phyloP scores from a whole-genome alignment of 2,888 invertebrate genomes.

The Heliconius erato region DNA sequence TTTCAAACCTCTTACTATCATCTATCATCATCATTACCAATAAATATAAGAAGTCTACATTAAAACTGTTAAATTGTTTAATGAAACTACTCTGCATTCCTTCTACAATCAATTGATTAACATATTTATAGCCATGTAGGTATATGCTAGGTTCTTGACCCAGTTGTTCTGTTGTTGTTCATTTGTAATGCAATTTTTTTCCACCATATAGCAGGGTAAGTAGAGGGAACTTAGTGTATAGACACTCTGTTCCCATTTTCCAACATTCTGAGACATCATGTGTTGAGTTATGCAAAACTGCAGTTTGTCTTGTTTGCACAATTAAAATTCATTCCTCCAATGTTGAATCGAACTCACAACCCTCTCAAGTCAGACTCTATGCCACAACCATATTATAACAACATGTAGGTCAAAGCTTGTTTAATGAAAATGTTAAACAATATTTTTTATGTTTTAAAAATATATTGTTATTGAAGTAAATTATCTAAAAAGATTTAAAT shows the following conservation, averaged over 20 bases:
- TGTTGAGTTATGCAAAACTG: background rate
- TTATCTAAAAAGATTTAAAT: too few species aligned
- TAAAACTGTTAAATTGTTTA: background rate
- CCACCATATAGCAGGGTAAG: background rate
- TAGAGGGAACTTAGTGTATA: background rate
- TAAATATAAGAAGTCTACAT: background rate
- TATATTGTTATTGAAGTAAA: too few species aligned
- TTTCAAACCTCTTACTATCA: too few species aligned
- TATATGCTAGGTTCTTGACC: background rate
- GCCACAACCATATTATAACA: too few species aligned
- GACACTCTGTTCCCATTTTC: background rate
- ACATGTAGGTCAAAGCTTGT: too few species aligned
- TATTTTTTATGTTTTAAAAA: too few species aligned
- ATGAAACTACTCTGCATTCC: background rate
- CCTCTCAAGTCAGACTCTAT: too few species aligned
- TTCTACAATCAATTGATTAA: slow-evolving; percentile 30
- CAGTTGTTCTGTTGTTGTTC: background rate
- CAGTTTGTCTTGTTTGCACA: background rate
- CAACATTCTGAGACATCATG: background rate
- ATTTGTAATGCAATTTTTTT: background rate
- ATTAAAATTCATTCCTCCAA: too few species aligned
- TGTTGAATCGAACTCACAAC: too few species aligned
- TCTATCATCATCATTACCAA: too few species aligned
- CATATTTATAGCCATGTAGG: background rate
- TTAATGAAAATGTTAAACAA: too few species aligned